These are phyloP conservation scores for Oscheius sp. DNA, from an alignment of 2,888 invertebrate genomes.

Conservation along the genomic window DNA sequence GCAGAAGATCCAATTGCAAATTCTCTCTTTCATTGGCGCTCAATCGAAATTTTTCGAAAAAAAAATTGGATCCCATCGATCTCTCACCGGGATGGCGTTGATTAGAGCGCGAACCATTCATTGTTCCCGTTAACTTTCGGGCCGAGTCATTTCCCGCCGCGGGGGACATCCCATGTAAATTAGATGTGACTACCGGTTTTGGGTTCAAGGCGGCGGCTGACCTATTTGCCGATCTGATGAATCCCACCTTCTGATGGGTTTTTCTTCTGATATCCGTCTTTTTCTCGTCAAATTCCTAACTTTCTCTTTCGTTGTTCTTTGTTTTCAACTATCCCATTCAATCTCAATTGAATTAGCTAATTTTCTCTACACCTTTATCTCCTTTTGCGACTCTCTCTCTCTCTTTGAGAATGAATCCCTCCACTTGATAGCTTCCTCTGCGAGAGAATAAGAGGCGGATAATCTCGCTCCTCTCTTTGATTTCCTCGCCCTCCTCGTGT, in stretches of 20 bases:
- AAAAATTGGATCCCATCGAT: background rate
- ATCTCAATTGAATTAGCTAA: too few relatives aligned
- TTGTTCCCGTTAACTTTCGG: too few relatives aligned
- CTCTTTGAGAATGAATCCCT: too few relatives aligned
- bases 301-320: too few relatives aligned
- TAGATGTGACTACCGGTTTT: slow-evolving; percentile 2
- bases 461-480: background rate
- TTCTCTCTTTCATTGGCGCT: background rate
- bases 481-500: background rate
- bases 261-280: background rate
- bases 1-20: background rate
- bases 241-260: background rate
- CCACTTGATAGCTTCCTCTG: too few relatives aligned
- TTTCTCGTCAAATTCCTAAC: too few relatives aligned
- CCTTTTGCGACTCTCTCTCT: too few relatives aligned
- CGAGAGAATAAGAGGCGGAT: too few relatives aligned
- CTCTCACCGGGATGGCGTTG: too few relatives aligned
- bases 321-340: too few relatives aligned
- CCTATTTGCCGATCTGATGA: slow-evolving; percentile 22
- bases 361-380: too few relatives aligned
- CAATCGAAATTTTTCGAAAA: too few relatives aligned
- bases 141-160: background rate
- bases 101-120: background rate
- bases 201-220: slow-evolving; percentile 22
- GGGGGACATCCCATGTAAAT: background rate